A percentile compares a stretch with the other conserved stretches of the same genome.
These are phyloP conservation scores for Eurystomus gularis DNA, from an alignment of 2,113 vertebrate species.

Conservation along the genomic window DNA sequence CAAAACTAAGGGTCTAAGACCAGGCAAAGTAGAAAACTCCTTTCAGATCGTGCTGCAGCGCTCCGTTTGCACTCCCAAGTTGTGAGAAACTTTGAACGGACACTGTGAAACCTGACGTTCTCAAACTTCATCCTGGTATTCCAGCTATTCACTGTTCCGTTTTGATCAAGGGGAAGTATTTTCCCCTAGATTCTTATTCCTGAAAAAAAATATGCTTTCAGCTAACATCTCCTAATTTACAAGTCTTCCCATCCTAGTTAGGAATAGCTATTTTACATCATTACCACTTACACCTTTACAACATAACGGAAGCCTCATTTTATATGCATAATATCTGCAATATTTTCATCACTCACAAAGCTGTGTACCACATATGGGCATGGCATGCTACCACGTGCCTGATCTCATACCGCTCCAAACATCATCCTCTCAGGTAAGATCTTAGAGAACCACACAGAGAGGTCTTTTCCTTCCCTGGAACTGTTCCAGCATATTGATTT, in stretches of 20 bases:
- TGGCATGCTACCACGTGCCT: accelerated
- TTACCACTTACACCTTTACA: not conserved
- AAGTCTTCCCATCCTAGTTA: not conserved
- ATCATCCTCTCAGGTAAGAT: not conserved
- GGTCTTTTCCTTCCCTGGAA: not conserved
- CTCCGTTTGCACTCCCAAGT: not conserved
- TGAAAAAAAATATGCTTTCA: not conserved
- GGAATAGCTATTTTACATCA: not conserved
- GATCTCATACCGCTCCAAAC: not conserved
- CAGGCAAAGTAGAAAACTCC: not conserved
- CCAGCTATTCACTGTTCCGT: not conserved
- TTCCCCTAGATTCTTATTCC: not conserved
- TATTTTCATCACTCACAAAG: not conserved
- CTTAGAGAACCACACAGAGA: not conserved
- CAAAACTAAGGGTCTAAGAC: not conserved
- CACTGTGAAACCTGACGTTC: not conserved
- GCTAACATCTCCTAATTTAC: not conserved
- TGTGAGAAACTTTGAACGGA: not conserved
- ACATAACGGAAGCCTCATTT: not conserved
- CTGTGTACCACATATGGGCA: accelerated
- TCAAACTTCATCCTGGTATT: not conserved
- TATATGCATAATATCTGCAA: not conserved
- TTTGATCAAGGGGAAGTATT: not conserved
- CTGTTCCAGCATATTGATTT: slow-evolving; percentile 20
- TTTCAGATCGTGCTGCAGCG: not conserved